Conservation (phyloP, 1,140 invertebrate genomes). For the Drosophila ficusphila region DNA sequence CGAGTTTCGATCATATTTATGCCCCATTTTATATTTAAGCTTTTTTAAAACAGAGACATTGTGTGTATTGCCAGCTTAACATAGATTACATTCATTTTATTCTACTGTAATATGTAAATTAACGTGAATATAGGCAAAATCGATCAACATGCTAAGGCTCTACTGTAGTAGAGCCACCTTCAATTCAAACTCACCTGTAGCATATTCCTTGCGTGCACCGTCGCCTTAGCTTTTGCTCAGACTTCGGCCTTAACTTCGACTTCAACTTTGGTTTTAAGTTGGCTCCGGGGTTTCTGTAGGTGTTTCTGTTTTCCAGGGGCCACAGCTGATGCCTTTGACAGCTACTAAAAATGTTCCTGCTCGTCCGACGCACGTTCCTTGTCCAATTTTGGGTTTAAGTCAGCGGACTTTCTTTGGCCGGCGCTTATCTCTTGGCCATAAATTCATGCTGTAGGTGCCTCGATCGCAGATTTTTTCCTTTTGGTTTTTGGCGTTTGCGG, state of each 20-base stretch:
- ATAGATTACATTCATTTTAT: no score
- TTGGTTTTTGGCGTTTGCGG: conserved; percentile 43
- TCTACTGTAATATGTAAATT: no score
- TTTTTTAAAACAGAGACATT: no score
- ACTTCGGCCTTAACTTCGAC: conserved; percentile 10
- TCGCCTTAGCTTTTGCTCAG: conserved; percentile 26
- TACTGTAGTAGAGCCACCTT: conserved; percentile 5
- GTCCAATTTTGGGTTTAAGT: conserved; percentile 69
- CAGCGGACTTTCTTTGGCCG: conserved; percentile 35
- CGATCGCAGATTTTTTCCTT: conserved; percentile 18
- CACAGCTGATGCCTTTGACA: conserved; percentile 80
- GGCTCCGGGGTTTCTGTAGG: conserved; percentile 47
- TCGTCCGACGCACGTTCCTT: conserved; percentile 71
- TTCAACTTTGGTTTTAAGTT: not conserved
- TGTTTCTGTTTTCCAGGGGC: conserved; percentile 61
- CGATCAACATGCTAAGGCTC: not conserved
- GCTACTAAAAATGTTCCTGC: conserved; percentile 74
- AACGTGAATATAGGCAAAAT: no score
- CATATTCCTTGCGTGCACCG: conserved; percentile 61
- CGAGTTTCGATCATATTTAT: no score
- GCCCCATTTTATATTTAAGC: no score
- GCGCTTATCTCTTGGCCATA: conserved; percentile 77
- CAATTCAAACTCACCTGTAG: conserved; percentile 39
- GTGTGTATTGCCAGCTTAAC: no score
- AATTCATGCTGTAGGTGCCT: conserved; percentile 65